Percentiles rank a stretch among this genome's conserved stretches.
Evolutionary conservation across 2,797 vertebrate genomes (phyloP).

Genomic region (Anguilla marmorata): DNA sequence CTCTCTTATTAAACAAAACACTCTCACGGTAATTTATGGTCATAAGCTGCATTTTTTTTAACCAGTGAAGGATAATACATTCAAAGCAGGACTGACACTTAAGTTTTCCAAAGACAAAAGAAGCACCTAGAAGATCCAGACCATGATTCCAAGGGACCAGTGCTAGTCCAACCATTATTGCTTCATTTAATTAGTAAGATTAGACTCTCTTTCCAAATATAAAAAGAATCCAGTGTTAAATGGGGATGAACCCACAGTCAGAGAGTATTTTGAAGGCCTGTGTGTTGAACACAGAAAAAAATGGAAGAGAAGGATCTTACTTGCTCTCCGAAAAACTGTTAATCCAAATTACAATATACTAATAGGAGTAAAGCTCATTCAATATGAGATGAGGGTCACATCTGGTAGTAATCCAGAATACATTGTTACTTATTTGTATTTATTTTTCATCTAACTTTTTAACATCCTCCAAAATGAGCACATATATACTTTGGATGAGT

Average conservation of each 20-base stretch:
- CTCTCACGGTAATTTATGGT: constrained; percentile 38
- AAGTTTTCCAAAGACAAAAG: constrained; percentile 24
- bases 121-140: background rate
- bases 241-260: constrained; percentile 26
- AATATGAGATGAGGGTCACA: background rate
- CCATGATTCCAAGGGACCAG: constrained; percentile 28
- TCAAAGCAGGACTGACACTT: constrained; percentile 26
- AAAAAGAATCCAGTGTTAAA: constrained; percentile 39
- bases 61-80: constrained; percentile 25
- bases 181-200: constrained; percentile 53
- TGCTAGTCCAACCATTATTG: constrained; percentile 41
- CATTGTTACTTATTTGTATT: background rate
- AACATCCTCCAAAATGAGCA: background rate
- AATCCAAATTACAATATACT: background rate
- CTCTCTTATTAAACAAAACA: constrained; percentile 25
- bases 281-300: constrained; percentile 23
- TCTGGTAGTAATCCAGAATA: background rate
- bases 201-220: constrained; percentile 38
- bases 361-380: background rate
- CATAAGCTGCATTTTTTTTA: constrained; percentile 34
- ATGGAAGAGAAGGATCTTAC: constrained; percentile 20
- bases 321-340: constrained; percentile 33
- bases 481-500: background rate
- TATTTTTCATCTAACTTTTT: background rate
- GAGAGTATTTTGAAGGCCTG: constrained; percentile 33